Conservation (phyloP, 2,113 vertebrate species). For the Limnothrissa miodon region DNA sequence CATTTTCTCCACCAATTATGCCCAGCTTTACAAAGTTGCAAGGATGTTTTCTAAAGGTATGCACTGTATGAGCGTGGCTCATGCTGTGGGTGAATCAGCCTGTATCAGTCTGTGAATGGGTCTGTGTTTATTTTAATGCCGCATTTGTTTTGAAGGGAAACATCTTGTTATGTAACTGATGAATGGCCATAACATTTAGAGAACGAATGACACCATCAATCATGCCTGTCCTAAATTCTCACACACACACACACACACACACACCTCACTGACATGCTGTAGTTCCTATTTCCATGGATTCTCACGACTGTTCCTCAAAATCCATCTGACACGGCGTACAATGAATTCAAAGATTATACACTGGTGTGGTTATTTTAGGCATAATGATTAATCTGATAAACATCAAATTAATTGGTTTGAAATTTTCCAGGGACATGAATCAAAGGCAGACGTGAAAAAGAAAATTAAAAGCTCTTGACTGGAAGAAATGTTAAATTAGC, state of each 20-base stretch:
- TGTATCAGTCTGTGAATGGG: background rate
- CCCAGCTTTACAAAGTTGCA: background rate
- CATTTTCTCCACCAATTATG: conserved; percentile 42
- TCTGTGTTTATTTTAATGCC: conserved; percentile 21
- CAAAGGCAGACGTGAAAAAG: conserved; percentile 41
- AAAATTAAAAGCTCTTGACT: conserved; percentile 56
- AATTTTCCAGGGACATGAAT: conserved; percentile 51
- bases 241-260: background rate
- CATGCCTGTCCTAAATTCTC: conserved; percentile 22
- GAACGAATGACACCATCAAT: conserved; percentile 38
- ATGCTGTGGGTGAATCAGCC: background rate
- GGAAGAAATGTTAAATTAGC: conserved; percentile 52
- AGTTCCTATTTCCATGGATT: conserved; percentile 36
- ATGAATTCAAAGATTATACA: conserved; percentile 33
- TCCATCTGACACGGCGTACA: conserved; percentile 43
- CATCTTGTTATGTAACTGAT: conserved; percentile 32
- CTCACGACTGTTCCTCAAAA: conserved; percentile 40
- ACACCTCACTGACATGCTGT: background rate
- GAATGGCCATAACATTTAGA: conserved; percentile 31
- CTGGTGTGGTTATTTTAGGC: conserved; percentile 53
- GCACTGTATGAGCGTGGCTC: background rate
- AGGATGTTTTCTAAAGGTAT: background rate
- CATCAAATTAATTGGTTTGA: conserved; percentile 57
- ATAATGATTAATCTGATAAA: conserved; percentile 62
- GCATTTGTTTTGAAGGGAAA: conserved; percentile 21